A percentile compares a stretch with the other conserved stretches of the same genome.
These are phyloP conservation scores for Dinocampus coccinellae DNA, from an alignment of 2,888 invertebrate genomes.

Conservation along the genomic window DNA sequence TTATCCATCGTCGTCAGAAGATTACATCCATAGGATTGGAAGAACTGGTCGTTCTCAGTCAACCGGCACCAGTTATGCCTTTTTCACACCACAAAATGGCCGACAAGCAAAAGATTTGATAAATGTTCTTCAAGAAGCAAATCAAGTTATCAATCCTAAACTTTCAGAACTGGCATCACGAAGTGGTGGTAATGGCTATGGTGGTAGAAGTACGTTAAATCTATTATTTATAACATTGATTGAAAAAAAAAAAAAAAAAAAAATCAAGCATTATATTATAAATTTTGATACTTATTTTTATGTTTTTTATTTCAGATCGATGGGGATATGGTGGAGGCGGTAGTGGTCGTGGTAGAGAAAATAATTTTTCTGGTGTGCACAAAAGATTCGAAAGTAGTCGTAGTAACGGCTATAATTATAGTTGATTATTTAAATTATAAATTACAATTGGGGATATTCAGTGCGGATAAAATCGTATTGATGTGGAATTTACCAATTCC, in stretches of 20 bases:
- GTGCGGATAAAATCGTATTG: no score
- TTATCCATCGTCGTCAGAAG: conserved; percentile 95
- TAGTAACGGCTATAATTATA: conserved; percentile 55
- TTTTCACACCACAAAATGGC: conserved; percentile 90
- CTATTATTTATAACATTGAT: not conserved
- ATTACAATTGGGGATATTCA: no score
- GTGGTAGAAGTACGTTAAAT: conserved; percentile 68
- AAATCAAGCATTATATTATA: not conserved
- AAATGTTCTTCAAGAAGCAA: conserved; percentile 90
- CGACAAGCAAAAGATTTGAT: conserved; percentile 91
- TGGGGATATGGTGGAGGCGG: conserved; percentile 56
- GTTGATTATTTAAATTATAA: conserved; percentile 50
- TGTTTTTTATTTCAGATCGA: conserved; percentile 53
- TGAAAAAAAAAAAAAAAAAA: no score
- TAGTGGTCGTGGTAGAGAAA: conserved; percentile 57
- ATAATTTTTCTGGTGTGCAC: conserved; percentile 56
- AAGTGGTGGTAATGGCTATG: conserved; percentile 72
- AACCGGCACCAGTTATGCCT: conserved; percentile 94
- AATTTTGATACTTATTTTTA: not conserved
- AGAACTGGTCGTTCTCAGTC: conserved; percentile 90
- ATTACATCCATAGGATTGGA: conserved; percentile 96
- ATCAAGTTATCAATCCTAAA: conserved; percentile 86
- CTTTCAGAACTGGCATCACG: conserved; percentile 83
- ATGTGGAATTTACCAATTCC: no score
- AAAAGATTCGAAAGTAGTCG: conserved; percentile 59